Conservation (phyloP, 2,888 invertebrate species). For the Agrochola macilenta region DNA sequence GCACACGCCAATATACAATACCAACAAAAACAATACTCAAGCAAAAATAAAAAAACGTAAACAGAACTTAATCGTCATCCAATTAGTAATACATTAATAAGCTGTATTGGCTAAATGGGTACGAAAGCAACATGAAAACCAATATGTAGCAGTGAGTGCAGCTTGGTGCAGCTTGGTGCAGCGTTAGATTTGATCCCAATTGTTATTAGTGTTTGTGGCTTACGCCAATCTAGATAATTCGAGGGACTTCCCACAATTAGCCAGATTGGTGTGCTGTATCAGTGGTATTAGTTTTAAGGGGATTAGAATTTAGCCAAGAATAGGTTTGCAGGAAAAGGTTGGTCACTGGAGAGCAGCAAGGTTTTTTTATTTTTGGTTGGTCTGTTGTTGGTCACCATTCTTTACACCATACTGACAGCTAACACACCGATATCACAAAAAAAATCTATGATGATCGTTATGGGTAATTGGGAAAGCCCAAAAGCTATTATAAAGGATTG, state of each 20-base stretch:
- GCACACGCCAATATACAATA: no score
- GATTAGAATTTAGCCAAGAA: background rate
- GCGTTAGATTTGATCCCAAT: slow-evolving; percentile 23
- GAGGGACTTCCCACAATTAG: slow-evolving; percentile 26
- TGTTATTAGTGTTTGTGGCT: slow-evolving; percentile 29
- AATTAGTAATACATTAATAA: background rate
- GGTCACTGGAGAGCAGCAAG: background rate
- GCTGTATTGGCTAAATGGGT: background rate
- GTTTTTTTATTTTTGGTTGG: no score
- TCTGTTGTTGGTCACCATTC: no score
- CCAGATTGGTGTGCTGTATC: slow-evolving; percentile 5
- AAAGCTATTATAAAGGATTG: no score
- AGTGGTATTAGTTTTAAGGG: background rate
- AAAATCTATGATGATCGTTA: no score
- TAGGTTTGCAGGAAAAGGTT: background rate
- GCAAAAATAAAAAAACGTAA: no score
- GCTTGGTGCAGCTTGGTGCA: slow-evolving; percentile 4
- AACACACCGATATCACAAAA: no score
- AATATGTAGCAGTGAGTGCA: background rate
- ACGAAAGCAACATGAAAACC: slow-evolving; percentile 9
- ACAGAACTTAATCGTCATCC: no score
- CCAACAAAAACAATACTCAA: no score
- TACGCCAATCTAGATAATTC: slow-evolving; percentile 42
- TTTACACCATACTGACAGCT: no score
- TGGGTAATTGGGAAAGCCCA: no score